Evolutionary conservation across 1,140 invertebrate species (phyloP), one percentile per base, ranked within the genome.

Genomic region (Rhagoletis pomonella): DNA sequence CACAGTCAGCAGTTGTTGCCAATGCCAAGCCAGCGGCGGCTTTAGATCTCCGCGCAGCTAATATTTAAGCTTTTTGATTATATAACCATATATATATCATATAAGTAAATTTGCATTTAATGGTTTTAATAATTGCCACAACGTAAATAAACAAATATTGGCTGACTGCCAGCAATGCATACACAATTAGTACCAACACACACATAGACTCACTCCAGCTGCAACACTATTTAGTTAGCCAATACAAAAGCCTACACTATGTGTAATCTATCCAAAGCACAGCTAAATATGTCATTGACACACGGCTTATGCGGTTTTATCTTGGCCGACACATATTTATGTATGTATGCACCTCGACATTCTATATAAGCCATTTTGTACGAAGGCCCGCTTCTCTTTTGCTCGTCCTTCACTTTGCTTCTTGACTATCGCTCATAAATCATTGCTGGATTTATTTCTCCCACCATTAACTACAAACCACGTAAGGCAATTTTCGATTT

Each of bases 101-200:
- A 7, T 39, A 17, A 2, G 50, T 10, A 29, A 12, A 55, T 81
- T 81, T 81, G 73, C 73, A 81, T 81, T 81, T 81, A 55, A 58
- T 58, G 73, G 50, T 10, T 81, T 81, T 5, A 81, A 29, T 50
- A 55, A 50, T 50, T 67, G 50, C 64, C 85, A 67, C 85, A 86
- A 86, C 55, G 85, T 67, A 55, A 67, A 55, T 29, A 86, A 58
- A 86, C 64, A 39, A 29, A 29, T 47, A 81, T 10, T 81, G 73
- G 73, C 47, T n/a, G 17, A 81, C 5, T 19, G 73, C 73, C 73
- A 85, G 58, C 55, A 55, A 85, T 85, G 59, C 39, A 5, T 85
- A 62, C 2, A 85, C 39, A 29, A 59, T 58, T 2, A 39, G 0
- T 10, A 29, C 81, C 29, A 55, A 85, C n/a, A 85, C 55, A 85